Percentiles rank a stretch among this genome's conserved stretches.
phyloP scores from a whole-genome alignment of 2,113 vertebrate genomes.

The Sorex fumeus region DNA sequence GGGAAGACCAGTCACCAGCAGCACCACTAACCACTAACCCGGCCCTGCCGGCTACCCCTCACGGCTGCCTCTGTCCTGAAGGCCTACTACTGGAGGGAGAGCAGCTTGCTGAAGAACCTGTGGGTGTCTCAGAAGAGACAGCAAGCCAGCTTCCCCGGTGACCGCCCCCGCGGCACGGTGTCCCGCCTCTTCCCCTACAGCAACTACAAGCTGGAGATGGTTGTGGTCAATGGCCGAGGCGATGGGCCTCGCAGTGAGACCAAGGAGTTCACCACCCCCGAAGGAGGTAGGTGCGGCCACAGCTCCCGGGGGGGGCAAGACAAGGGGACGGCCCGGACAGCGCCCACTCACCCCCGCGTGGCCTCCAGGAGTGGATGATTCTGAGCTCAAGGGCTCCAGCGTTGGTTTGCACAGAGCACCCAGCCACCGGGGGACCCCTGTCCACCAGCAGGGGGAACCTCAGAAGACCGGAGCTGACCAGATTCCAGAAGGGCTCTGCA shows the following conservation, averaged over 20 bases:
- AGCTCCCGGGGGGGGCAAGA: conserved; percentile 46
- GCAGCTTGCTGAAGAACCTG: conserved; percentile 94
- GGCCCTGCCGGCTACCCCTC: conserved; percentile 58
- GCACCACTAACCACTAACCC: conserved; percentile 81
- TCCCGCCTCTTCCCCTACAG: conserved; percentile 95
- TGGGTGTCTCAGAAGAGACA: conserved; percentile 94
- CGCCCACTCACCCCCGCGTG: neutral
- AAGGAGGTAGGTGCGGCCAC: conserved; percentile 92
- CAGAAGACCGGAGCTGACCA: neutral
- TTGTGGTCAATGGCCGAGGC: conserved; percentile 94
- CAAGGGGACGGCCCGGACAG: neutral
- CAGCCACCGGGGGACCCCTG: neutral
- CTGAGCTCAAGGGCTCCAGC: neutral
- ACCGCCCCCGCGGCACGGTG: conserved; percentile 91
- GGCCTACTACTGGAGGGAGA: conserved; percentile 97
- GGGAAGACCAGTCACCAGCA: conserved; percentile 39
- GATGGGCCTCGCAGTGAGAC: conserved; percentile 94
- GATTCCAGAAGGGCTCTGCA: neutral
- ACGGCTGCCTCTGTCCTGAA: conserved; percentile 87
- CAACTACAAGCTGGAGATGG: conserved; percentile 97
- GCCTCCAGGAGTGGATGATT: neutral
- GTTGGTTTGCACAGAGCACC: neutral
- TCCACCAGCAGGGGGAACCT: neutral
- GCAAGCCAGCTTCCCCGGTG: conserved; percentile 92
- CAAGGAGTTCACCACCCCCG: conserved; percentile 95